Evolutionary conservation across 2,888 invertebrate species (phyloP), one percentile per base, ranked within the genome.

Genomic region (Alitta virens): DNA sequence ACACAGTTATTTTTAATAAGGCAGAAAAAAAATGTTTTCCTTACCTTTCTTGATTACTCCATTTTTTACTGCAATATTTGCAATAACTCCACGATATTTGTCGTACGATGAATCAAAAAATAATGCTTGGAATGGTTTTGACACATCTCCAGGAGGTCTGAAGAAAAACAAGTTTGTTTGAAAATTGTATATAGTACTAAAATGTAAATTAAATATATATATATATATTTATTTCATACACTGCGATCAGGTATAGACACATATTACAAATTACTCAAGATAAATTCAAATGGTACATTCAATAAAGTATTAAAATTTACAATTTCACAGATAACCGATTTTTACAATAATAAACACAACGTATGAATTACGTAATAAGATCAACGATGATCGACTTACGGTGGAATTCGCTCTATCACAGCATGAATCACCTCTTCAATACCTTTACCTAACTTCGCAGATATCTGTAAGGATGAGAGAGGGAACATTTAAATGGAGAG

Each of bases 91-190:
- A 63, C 90, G 88, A 77, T 90, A 94, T 69, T 87, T 88, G 79
- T 97, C 93, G 82, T 89, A 96, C 91, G 93, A 94, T 61, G 93
- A 93, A 78, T 98, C 98, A 83, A 95, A 95, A 62, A 96, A 85
- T 50, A 97, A 84, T 0, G 91, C 93, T 79, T 88, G 88, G 63
- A 96, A 88, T 27, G 88, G 84, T 0, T 84, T 85, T 1, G 72
- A 55, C 12, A 61, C 38, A 49, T 77, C 70, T 25, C 75, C 77
- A 2, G 43, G 64, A 2, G 85, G 84, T 2, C 83, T 81, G 67
- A 24, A 71, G 64, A 55, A 40, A 51, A 56, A 51, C 26, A n/a
- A 23, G 5, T 49, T 49, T 49, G 23, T 12, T 21, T 7, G 7
- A 23, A 24, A 21, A 52, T 52, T 52, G 33, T n/a, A n/a, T n/a